Evolutionary conservation across 2,888 invertebrate genomes (phyloP), one percentile per base, ranked within the genome.

Genomic region (Campoplex nolae): DNA sequence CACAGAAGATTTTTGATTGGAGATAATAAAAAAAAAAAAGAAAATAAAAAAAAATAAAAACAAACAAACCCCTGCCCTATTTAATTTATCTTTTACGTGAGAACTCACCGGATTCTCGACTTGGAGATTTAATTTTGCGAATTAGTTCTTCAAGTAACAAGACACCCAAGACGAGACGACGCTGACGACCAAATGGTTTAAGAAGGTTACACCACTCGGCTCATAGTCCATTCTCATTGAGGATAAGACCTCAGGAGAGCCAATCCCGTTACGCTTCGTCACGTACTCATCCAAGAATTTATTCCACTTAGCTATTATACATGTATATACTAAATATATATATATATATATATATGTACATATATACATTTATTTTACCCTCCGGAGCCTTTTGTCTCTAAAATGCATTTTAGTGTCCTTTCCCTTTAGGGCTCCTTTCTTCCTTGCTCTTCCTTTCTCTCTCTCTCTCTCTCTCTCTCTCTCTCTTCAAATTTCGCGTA

Each of bases 211-310:
- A 76, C 45, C 70, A 67, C 38, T 8, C 56, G 32, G 75, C 65
- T 80, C 65, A 58, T 16, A 56, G 75, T 74, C 79, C 48, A 42
- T 62, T 82, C 74, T 62, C 48, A 54, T 75, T 62, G 78, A 70
- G 79, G 67, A 84, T 84, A 74, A 87, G 82, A 71, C 68, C 75
- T 54, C 62, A 35, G 51, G 45, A 54, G 82, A 87, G 84, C 82
- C 84, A 83, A 84, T 87, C 84, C 79, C 79, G 58, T 87, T 76
- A 83, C 82, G 83, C 83, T 79, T 87, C 79, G 87, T 84, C 87
- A 87, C 84, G 84, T 87, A 83, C 84, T 71, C 78, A 70, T 35
- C 70, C 70, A 75, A 83, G 76, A 83, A 83, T 84, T 62, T 84
- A 81, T 84, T 83, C 81, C 84, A 42, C 65, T 73, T 58, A 16